These are phyloP conservation scores for Mionectes olivaceus DNA, from an alignment of 2,797 vertebrate species.

Conservation along the genomic window DNA sequence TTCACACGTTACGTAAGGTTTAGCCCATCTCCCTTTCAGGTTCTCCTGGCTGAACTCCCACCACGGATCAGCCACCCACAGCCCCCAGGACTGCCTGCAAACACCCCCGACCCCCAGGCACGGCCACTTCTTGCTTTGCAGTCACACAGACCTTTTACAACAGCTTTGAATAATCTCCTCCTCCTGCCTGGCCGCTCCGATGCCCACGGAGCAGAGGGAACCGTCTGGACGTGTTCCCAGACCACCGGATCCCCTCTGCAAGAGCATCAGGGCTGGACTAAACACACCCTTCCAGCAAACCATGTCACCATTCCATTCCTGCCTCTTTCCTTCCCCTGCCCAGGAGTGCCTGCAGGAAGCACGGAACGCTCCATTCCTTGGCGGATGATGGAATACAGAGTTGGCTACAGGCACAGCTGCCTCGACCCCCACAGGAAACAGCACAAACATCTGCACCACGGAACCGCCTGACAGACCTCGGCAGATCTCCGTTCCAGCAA, in stretches of 20 bases:
- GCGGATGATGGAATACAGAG: not conserved
- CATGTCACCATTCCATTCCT: rapidly evolving
- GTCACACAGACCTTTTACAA: not conserved
- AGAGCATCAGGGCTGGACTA: not conserved
- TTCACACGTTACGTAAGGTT: not conserved
- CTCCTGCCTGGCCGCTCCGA: rapidly evolving
- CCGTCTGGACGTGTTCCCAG: rapidly evolving
- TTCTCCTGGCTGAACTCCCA: not conserved
- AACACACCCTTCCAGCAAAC: not conserved
- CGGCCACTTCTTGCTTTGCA: not conserved
- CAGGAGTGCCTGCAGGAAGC: rapidly evolving
- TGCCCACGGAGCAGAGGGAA: rapidly evolving
- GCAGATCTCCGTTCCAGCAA: not conserved
- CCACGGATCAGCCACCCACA: not conserved
- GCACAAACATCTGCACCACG: slow-evolving; percentile 9
- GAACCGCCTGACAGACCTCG: not conserved
- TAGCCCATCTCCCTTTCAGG: slow-evolving; percentile 10
- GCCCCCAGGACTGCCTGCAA: not conserved
- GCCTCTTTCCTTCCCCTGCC: not conserved
- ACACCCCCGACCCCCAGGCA: not conserved
- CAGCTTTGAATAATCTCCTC: rapidly evolving
- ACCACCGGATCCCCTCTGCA: not conserved
- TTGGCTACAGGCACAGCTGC: not conserved
- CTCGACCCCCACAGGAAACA: slow-evolving; percentile 9
- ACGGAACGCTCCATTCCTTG: rapidly evolving